These are phyloP conservation scores for Oncorhynchus nerka DNA, from an alignment of 2,113 vertebrate species.

Conservation along the genomic window DNA sequence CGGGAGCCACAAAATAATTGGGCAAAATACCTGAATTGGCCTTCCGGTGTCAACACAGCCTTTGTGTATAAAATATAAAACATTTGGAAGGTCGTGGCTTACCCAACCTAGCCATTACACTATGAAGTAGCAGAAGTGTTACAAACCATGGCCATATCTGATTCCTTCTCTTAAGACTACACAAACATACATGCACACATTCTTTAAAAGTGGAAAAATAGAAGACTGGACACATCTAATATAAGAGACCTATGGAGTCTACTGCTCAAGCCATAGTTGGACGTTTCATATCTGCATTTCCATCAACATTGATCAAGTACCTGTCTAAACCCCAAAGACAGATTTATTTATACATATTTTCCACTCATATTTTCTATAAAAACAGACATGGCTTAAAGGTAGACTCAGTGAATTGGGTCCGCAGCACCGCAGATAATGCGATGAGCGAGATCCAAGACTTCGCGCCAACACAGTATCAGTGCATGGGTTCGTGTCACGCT, in stretches of 20 bases:
- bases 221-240: conserved; percentile 63
- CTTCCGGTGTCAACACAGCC: no score
- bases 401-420: no score
- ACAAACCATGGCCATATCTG: conserved; percentile 29
- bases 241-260: conserved; percentile 41
- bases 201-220: conserved; percentile 69
- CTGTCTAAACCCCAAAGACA: conserved; percentile 55
- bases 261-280: conserved; percentile 56
- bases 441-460: no score
- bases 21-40: no score
- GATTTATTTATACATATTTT: conserved; percentile 66
- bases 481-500: no score
- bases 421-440: no score
- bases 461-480: no score
- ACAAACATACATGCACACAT: conserved; percentile 61
- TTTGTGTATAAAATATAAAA: conserved; percentile 70
- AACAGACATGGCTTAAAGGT: conserved; percentile 69
- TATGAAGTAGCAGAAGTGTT: conserved; percentile 55
- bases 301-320: conserved; percentile 59
- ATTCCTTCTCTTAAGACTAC: conserved; percentile 47
- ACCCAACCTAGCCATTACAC: conserved; percentile 36
- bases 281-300: conserved; percentile 63
- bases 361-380: conserved; percentile 71
- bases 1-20: no score
- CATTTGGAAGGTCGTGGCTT: conserved; percentile 58